Evolutionary conservation across 2,888 invertebrate genomes (phyloP), one percentile per base, ranked within the genome.

Genomic region (Drosophila lacicola): DNA sequence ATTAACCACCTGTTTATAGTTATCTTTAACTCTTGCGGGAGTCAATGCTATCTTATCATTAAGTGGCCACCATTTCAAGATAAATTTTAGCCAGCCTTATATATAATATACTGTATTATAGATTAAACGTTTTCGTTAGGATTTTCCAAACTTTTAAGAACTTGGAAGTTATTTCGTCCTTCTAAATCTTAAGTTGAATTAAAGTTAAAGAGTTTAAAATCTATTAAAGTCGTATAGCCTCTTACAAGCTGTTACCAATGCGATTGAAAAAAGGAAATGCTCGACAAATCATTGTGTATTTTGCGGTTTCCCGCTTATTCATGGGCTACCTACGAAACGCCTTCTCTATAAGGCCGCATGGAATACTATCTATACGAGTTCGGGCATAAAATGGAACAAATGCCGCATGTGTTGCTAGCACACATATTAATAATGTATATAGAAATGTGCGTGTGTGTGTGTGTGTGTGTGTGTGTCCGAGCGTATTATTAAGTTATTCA

Each of bases 401-500:
- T 14, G 14, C 37, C 44, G 44, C 25, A 57, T 63, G 50, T 57
- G n/a, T 34, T 13, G 25, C 1, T 19, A 25, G 4, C 36, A 19
- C 39, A 11, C 41, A 42, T 21, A 61, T 44, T 36, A 55, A 29
- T 10, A 36, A 34, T 61, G 13, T 3, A 33, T 25, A 39, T 17
- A 33, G 3, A n/a, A n/a, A n/a, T 21, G 34, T 54, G 19, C 19
- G 19, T 17, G 34, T 41, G 33, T 8, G 19, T 29, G 46, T 46
- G 17, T 36, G 50, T 37, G 11, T 45, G 39, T 19, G 14, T 47
- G 29, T 46, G n/a, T 36, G 50, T 42, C 8, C 41, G 39, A n/a
- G 14, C 42, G 29, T 47, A 19, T 58, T 63, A 56, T 50, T 77
- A 56, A 67, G 63, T 67, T 60, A 60, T 74, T 74, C 33, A 64